Evolutionary conservation across 2,797 vertebrate species (phyloP).

Genomic region (Dendrocincla tyrannina): DNA sequence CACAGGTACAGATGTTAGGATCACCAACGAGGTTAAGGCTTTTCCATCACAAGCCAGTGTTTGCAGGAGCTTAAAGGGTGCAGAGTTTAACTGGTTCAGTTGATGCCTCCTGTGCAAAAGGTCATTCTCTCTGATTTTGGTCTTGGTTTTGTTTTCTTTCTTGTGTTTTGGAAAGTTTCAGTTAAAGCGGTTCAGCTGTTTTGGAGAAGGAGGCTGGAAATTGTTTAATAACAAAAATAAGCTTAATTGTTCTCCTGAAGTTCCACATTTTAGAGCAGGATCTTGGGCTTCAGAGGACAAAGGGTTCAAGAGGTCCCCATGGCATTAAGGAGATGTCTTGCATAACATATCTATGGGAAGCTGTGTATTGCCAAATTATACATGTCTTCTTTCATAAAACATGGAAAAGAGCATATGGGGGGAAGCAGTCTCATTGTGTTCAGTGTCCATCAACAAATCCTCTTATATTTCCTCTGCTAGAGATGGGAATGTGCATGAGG

Average conservation of each 20-base stretch:
- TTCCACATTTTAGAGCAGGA: not conserved
- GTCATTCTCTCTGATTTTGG: not conserved
- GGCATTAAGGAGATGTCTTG: not conserved
- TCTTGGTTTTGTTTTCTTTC: not conserved
- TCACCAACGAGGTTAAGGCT: not conserved
- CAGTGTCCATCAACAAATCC: not conserved
- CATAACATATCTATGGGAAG: not conserved
- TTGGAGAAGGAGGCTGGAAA: not conserved
- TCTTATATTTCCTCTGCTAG: not conserved
- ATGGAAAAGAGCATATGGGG: accelerated
- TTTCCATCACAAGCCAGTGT: not conserved
- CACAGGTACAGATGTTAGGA: not conserved
- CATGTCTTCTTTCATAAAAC: not conserved
- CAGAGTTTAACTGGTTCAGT: not conserved
- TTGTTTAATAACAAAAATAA: conserved; percentile 30
- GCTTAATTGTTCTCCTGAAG: not conserved
- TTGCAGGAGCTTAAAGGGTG: not conserved
- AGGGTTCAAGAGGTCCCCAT: not conserved
- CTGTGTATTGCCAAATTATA: not conserved
- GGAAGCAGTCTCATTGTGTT: not conserved
- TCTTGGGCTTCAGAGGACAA: not conserved
- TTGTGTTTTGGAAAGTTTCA: conserved; percentile 32
- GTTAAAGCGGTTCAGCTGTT: conserved; percentile 10
- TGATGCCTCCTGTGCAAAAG: not conserved
- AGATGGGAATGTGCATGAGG: not conserved